Base-by-base conservation (phyloP, 2,113 vertebrate species). In the Morone saxatilis region DNA sequence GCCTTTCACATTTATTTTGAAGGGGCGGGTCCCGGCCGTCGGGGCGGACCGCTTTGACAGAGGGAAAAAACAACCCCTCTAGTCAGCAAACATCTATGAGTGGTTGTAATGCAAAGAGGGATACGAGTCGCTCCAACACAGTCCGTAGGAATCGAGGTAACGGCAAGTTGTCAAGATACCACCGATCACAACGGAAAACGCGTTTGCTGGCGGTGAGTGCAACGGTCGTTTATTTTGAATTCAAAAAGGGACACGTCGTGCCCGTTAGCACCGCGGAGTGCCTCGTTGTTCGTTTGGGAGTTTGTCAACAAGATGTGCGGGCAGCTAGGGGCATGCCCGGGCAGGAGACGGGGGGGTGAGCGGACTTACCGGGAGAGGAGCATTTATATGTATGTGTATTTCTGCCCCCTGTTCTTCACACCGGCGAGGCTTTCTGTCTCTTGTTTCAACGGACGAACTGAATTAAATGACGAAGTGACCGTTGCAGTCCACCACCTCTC, bases 181-280 rank as follows among this genome's bases (percentile, higher is more conserved):
- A 90, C 91, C 93, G 43, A 76, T 80, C 78, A 75, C 88, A 56
- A 91, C 91, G 92, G 92, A 90, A 92, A 75, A 40, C 80, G 82
- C 82, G 19, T 90, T 85, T 70, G 36, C 83, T 89, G 91, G 93
- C 94, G 94, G 94, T 95, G 90, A 94, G 94, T 94, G 25, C 0
- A 20, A 2, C 10, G 17, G 6, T 6, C 22, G 38, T 20, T 50
- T 71, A 0, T 12, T 57, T 36, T 16, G 3, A 5, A 36, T 61
- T 47, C 9, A 19, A 60, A 59, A 59, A 50, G 17, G 6, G 31
- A 48, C 5, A 19, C 11, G 3, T 6, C 17, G 38, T n/a, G 41
- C 31, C 17, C 13, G 0, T 47, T 16, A 0, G 5, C 17, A 13
- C 13, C 45, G 45, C 56, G 48, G 60, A 54, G 60, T 19, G 47